Evolutionary conservation across 2,797 vertebrate genomes (phyloP), one percentile per base, ranked within the genome.

Genomic region (Cichlasoma orientale): DNA sequence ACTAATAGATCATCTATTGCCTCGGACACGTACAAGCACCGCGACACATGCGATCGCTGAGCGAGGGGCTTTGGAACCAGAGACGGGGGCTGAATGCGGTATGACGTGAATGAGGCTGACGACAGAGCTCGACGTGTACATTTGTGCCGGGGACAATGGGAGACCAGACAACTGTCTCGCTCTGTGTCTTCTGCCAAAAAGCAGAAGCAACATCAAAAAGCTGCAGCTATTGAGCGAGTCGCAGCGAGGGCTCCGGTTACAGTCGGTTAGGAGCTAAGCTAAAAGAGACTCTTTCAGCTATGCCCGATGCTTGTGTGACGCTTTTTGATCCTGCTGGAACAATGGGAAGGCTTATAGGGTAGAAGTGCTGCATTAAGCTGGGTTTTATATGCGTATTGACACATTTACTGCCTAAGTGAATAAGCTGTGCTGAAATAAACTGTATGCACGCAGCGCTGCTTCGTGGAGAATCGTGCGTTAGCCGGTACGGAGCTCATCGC

Each of bases 141-240:
- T 95, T 93, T 90, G 90, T 90, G 88, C 72, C 1, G 74, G 41
- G 88, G 75, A 95, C 93, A 95, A 95, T 90, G 72, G 61, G 59
- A 88, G 90, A 91, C 91, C 91, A 94, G 94, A 94, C 92, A 44
- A 88, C 90, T 80, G 91, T 92, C 92, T 93, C 88, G 54, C 76
- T 57, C 54, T 41, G 74, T 70, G 82, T 86, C 89, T 89, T 85
- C 85, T 72, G 88, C 86, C 74, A 86, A 82, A 82, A 80, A 66
- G 53, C 72, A 84, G 86, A 75, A 50, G 86, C 85, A 25, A 92
- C 92, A 89, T 94, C 90, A 94, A 94, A 93, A 92, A 89, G 91
- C 86, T 70, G 4, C 70, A 36, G 82, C 86, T 74, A 80, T 90
- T 91, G 85, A 90, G 36, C 3, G 50, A 55, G 83, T 84, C 29